Evolutionary conservation across 2,797 vertebrate genomes (phyloP), one percentile per base, ranked within the genome.

Genomic region (Ispidina picta): DNA sequence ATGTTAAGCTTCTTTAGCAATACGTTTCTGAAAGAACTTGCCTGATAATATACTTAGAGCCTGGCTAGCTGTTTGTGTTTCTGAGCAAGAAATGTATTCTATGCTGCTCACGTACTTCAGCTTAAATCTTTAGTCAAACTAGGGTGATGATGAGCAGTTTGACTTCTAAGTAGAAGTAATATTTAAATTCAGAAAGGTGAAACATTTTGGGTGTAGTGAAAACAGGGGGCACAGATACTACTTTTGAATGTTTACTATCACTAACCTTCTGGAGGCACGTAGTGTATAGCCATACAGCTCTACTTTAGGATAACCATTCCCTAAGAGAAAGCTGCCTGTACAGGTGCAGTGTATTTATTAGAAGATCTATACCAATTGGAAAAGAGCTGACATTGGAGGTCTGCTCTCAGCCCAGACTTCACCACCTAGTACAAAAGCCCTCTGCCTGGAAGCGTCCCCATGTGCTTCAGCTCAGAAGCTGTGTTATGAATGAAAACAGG

Each of bases 1-100:
- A 99, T 99, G 99, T 99, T 99, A 99, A 99, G 99, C 99, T 99
- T 99, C 98, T 99, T 99, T 98, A 98, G 98, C 99, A 99, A 98
- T 98, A 98, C 98, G 98, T 99, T 98, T 98, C 98, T 99, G 98
- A 99, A 99, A 99, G 98, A 99, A 99, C 98, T 97, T 98, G 98
- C 97, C 98, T 98, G 99, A 99, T 99, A 99, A 99, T 99, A 98
- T 98, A 99, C 98, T 99, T 98, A 98, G 98, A 98, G 98, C 97
- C 98, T 97, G 97, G 98, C 98, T 98, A 97, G 98, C 98, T 99
- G 98, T 99, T 99, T 99, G 98, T 98, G 98, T 98, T 98, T 97
- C 98, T 97, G 97, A 97, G 97, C 97, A 96, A 97, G 97, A 98
- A 97, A 97, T 97, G 96, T 96, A 98, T 97, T 97, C 97, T 86